These are phyloP conservation scores for Micromesistius poutassou DNA, from an alignment of 2,797 vertebrate genomes.

Conservation along the genomic window DNA sequence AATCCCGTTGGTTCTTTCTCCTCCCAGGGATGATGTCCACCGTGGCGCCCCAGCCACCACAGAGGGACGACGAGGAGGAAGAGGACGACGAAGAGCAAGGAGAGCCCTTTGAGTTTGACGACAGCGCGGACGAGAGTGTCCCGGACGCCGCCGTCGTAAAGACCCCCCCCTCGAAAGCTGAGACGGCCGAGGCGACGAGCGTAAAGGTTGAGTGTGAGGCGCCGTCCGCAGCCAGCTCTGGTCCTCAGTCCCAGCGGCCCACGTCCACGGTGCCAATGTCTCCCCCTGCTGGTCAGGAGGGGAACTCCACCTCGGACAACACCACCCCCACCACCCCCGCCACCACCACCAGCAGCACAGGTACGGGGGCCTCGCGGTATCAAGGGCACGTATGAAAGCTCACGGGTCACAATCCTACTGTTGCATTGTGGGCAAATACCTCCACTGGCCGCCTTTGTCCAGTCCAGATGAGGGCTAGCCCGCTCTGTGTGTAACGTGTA, in stretches of 20 bases:
- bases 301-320: neutral
- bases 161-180: neutral
- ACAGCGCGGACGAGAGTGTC: constrained; percentile 53
- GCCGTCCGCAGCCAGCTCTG: neutral
- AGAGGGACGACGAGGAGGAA: constrained; percentile 54
- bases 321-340: constrained; percentile 1
- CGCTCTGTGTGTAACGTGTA: neutral
- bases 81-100: constrained; percentile 67
- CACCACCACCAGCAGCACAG: constrained; percentile 29
- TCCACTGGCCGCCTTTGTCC: neutral
- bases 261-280: neutral
- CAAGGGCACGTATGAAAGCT: neutral
- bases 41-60: constrained; percentile 44
- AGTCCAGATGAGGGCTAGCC: neutral
- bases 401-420: neutral
- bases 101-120: constrained; percentile 62
- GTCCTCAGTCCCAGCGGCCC: neutral
- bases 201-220: neutral
- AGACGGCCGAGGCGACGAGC: constrained; percentile 1
- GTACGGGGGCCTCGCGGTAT: constrained; percentile 31
- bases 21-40: constrained; percentile 66
- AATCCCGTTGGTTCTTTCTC: neutral
- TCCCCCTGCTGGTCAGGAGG: constrained; percentile 54
- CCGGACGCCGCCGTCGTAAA: constrained; percentile 19
- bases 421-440: neutral